Base-by-base conservation (phyloP, 2,888 invertebrate genomes). In the Nephrotoma guestfalica region DNA sequence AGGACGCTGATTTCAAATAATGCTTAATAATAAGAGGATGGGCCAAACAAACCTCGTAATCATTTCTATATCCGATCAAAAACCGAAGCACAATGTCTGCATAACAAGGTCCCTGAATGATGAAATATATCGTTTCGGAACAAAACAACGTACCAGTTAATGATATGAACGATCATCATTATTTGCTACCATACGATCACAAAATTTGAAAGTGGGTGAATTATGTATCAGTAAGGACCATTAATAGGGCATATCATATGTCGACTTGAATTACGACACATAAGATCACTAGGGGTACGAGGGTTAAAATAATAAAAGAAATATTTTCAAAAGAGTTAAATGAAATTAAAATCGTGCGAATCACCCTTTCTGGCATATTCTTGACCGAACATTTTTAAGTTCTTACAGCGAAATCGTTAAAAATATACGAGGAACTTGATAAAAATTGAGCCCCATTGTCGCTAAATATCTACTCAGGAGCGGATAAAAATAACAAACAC, bases 191-290 rank as follows among this genome's bases (percentile, higher is more conserved):
- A 84, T 0, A 57, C 13, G 18, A 57, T 4, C 7, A 9, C 30
- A 6, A 30, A 57, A 30, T 57, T 18, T 11, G 57, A 57, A 30
- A 57, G 57, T 1, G 92, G 92, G 88, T 92, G 92, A 88, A 90
- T 90, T 11, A 91, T 88, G 85, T 89, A 88, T 87, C 88, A 88
- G 45, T 88, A 86, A 15, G 87, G 85, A 2, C 88, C 88, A 30
- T 87, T 86, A 3, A 87, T 71, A 71, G 89, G 89, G 9, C 88
- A 86, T 84, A 87, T 87, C 41, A 88, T 88, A n/a, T n/a, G n/a
- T n/a, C n/a, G n/a, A n/a, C n/a, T n/a, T n/a, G n/a, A n/a, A n/a
- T n/a, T n/a, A n/a, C n/a, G n/a, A n/a, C n/a, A n/a, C n/a, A n/a
- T n/a, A n/a, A n/a, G n/a, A n/a, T n/a, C n/a, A n/a, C n/a, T n/a